These are phyloP conservation scores for Anthophora plumipes DNA, from an alignment of 2,888 invertebrate species.

Conservation along the genomic window DNA sequence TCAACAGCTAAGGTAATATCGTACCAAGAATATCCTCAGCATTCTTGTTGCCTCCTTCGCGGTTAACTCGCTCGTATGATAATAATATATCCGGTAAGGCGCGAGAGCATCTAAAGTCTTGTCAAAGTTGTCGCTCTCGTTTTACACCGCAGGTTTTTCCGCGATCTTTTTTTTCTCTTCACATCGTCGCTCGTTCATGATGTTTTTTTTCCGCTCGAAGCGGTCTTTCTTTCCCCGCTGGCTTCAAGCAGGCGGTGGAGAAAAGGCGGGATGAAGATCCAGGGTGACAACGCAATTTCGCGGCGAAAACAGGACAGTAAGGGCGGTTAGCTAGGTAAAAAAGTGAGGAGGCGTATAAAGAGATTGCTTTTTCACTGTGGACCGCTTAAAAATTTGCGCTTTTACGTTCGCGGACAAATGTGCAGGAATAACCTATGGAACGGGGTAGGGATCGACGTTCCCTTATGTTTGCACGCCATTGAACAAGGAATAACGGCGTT, in stretches of 20 bases:
- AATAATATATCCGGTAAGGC: constrained; percentile 34
- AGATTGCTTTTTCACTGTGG: constrained; percentile 75
- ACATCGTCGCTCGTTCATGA: background rate
- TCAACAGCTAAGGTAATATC: too few relatives aligned
- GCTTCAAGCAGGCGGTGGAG: background rate
- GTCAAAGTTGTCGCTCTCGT: constrained; percentile 42
- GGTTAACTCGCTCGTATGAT: background rate
- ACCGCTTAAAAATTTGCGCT: constrained; percentile 77
- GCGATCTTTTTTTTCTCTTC: constrained; percentile 33
- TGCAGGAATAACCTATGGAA: constrained; percentile 23
- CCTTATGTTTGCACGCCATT: constrained; percentile 16
- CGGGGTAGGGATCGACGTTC: constrained; percentile 34
- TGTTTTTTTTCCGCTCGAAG: background rate
- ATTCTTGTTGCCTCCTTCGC: background rate
- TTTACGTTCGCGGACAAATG: constrained; percentile 36
- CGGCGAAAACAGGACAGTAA: constrained; percentile 55
- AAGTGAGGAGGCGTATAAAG: constrained; percentile 68
- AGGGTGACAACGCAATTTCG: constrained; percentile 72
- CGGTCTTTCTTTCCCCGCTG: background rate
- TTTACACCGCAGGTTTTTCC: constrained; percentile 12
- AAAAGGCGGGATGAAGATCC: constrained; percentile 31
- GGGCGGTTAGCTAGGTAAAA: too few relatives aligned
- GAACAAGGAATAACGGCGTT: constrained; percentile 22
- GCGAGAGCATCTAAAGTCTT: constrained; percentile 46
- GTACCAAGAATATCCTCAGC: background rate